phyloP scores from a whole-genome alignment of 2,797 vertebrate species.

The Arremon brunneinucha region DNA sequence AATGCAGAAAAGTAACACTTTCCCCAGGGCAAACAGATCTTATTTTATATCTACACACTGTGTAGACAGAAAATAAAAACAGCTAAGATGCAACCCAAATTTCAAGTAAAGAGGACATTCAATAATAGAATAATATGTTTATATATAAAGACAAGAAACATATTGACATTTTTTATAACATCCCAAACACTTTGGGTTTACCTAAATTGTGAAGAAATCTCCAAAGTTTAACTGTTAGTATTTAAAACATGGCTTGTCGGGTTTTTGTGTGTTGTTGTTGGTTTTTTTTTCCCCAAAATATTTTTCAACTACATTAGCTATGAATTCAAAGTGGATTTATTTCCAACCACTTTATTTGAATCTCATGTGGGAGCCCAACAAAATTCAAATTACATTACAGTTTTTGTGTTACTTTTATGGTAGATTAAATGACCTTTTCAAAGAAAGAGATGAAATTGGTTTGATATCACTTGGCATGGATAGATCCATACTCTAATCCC shows the following conservation, averaged over 20 bases:
- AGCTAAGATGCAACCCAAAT: neutral
- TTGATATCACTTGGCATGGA: neutral
- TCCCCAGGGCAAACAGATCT: neutral
- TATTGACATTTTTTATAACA: neutral
- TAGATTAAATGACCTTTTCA: conserved; percentile 16
- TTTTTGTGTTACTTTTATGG: neutral
- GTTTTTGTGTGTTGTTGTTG: neutral
- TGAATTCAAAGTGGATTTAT: neutral
- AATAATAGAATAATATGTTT: neutral
- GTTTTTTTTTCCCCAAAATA: rapidly evolving
- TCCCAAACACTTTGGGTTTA: neutral
- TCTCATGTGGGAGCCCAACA: neutral
- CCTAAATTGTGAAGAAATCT: neutral
- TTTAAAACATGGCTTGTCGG: neutral
- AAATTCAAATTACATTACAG: neutral
- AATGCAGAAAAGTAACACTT: neutral
- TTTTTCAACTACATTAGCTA: neutral
- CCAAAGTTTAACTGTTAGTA: neutral
- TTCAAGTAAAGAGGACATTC: neutral
- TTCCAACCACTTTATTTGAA: neutral
- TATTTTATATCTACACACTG: neutral
- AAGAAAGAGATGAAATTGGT: neutral
- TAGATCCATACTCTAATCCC: neutral
- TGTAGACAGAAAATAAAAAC: neutral
- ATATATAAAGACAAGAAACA: neutral